Evolutionary conservation across 2,113 vertebrate species (phyloP), one percentile per base, ranked within the genome.

Genomic region (Pygoscelis adeliae): DNA sequence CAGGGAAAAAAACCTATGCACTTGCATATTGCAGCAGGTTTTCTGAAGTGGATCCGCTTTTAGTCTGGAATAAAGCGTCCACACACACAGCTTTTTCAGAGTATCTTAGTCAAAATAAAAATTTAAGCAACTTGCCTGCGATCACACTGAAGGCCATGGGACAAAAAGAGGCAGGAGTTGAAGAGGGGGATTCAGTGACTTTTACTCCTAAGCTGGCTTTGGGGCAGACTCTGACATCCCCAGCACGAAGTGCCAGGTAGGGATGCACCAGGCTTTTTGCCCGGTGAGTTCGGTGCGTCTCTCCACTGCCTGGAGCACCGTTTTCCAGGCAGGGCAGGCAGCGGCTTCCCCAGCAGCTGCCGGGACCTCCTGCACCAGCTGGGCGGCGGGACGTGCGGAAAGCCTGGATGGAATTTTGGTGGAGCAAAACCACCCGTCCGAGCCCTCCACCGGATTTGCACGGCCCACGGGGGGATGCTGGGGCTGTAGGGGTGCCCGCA

Each of bases 231-330:
- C 47, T 17, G 13, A 7, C 20, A 5, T 19, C 34, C 22, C 19
- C n/a, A 22, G 13, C 17, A 2, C 5, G 26, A 13, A 19, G 29
- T 14, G 29, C n/a, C 3, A 0, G 20, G 19, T 49, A 46, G 8
- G 42, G 89, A 27, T 17, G 23, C 56, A 8, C 7, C 21, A 21
- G 53, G 42, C 18, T 42, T 21, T 21, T 18, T 23, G 25, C 9
- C 8, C 13, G 13, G 32, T 3, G 20, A 34, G 21, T 32, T 55
- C 1, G 5, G 23, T 15, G 36, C 1, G 0, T 65, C 49, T 46
- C 53, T 32, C 55, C 47, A 1, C 53, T 76, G 49, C 67, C 56
- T 49, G 40, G 27, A 77, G 32, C 20, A 5, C 8, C 8, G 4
- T 70, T 77, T 66, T 85, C 22, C 67, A 29, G 49, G 42, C 42